Percentiles rank a stretch among this genome's conserved stretches.
phyloP scores from a whole-genome alignment of 2,888 invertebrate species.

The Perizoma flavofasciatum region DNA sequence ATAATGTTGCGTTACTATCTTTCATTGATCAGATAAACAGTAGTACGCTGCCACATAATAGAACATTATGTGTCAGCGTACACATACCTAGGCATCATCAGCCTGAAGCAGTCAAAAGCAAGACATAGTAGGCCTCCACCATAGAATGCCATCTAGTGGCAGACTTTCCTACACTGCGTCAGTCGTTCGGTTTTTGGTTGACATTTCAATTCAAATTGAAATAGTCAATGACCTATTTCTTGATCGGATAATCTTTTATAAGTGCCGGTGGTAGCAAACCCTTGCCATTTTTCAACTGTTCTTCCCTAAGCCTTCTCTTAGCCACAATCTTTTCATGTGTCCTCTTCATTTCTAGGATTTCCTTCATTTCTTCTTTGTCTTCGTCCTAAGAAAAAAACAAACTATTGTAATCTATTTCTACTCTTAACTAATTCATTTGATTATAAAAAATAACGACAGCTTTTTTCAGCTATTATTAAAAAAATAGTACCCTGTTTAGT shows the following conservation, averaged over 20 bases:
- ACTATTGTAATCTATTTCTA: no score
- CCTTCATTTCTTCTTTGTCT: conserved; percentile 97
- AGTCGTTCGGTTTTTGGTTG: no score
- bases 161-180: no score
- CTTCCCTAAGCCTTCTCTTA: conserved; percentile 82
- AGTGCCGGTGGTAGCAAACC: conserved; percentile 51
- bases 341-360: conserved; percentile 94
- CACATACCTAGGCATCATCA: no score
- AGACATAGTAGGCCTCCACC: no score
- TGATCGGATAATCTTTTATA: conserved; percentile 63
- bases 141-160: no score
- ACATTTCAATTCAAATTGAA: no score
- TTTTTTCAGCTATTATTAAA: no score
- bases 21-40: conserved; percentile 21
- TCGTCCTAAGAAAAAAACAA: conserved; percentile 86
- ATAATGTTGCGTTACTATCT: conserved; percentile 4
- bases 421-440: no score
- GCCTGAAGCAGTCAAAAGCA: no score
- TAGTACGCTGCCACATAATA: background rate
- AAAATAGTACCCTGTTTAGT: no score
- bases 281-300: conserved; percentile 54
- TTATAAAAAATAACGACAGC: no score
- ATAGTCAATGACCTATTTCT: conserved; percentile 21
- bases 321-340: conserved; percentile 91
- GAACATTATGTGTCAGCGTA: background rate